Percentiles rank a stretch among this genome's conserved stretches.
Evolutionary conservation across 2,888 invertebrate genomes (phyloP).

Genomic region (Xestobium rufovillosum): DNA sequence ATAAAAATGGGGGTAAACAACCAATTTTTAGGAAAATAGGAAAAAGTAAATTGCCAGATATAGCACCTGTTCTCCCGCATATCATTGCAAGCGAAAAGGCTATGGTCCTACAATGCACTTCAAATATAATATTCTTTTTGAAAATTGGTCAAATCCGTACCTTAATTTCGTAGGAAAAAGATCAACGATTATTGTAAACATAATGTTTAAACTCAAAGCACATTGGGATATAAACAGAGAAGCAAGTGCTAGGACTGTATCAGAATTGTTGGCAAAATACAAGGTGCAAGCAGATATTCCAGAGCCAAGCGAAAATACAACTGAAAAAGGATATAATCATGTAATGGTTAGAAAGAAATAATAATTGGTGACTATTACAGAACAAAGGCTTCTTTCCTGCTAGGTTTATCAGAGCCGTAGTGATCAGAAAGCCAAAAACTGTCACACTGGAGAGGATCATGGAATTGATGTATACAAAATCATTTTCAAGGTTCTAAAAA

Average conservation of each 20-base stretch:
- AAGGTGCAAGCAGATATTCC: constrained; percentile 45
- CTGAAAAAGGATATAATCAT: constrained; percentile 25
- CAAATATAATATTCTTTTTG: constrained; percentile 4
- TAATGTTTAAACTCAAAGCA: constrained; percentile 51
- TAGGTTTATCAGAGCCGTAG: constrained; percentile 46
- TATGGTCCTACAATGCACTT: constrained; percentile 52
- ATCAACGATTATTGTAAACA: constrained; percentile 56
- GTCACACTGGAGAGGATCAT: constrained; percentile 58
- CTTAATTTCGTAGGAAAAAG: constrained; percentile 59
- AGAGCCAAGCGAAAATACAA: constrained; percentile 32
- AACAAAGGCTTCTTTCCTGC: constrained; percentile 49
- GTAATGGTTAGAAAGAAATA: no score
- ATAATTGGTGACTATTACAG: no score
- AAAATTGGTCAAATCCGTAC: constrained; percentile 35
- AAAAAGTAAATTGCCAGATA: constrained; percentile 61
- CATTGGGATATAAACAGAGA: constrained; percentile 49
- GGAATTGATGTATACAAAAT: constrained; percentile 58
- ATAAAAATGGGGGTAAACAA: constrained; percentile 63
- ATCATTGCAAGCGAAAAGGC: constrained; percentile 62
- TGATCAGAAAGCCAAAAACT: constrained; percentile 56
- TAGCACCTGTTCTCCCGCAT: constrained; percentile 62
- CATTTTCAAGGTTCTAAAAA: constrained; percentile 32
- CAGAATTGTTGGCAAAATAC: constrained; percentile 50
- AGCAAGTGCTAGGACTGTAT: constrained; percentile 49
- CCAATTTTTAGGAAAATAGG: constrained; percentile 61